Evolutionary conservation across 2,888 invertebrate species (phyloP).

Genomic region (Lepas anatifera): DNA sequence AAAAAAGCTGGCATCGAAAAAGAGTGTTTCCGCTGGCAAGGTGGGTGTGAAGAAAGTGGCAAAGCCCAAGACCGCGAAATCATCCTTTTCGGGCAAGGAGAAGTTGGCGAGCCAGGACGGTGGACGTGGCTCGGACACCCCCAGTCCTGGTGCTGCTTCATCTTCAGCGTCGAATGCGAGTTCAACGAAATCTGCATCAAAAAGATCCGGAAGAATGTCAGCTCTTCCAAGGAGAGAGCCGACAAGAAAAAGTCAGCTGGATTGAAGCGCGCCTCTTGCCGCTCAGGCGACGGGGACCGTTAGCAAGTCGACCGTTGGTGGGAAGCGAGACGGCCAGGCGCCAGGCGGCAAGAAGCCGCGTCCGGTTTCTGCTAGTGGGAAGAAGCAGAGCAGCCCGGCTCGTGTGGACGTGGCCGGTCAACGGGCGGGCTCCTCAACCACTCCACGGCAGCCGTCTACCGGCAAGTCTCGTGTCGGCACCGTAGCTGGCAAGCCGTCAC

Average conservation of each 20-base stretch:
- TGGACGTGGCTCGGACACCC: neutral
- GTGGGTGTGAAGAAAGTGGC: neutral
- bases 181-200: conserved; percentile 14
- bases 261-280: neutral
- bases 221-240: neutral
- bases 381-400: no score
- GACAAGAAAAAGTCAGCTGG: neutral
- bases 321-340: neutral
- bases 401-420: no score
- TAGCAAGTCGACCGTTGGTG: neutral
- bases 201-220: conserved; percentile 12
- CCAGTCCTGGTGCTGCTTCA: neutral
- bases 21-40: no score
- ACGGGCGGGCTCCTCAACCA: no score
- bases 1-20: no score
- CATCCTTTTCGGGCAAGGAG: neutral
- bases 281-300: no score
- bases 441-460: no score
- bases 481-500: neutral
- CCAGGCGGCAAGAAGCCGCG: neutral
- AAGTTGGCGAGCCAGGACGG: neutral
- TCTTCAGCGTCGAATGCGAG: neutral
- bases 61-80: neutral
- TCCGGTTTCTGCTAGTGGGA: no score
- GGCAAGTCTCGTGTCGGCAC: neutral